Conservation (phyloP, 2,113 vertebrate genomes). For the Menidia beryllina region DNA sequence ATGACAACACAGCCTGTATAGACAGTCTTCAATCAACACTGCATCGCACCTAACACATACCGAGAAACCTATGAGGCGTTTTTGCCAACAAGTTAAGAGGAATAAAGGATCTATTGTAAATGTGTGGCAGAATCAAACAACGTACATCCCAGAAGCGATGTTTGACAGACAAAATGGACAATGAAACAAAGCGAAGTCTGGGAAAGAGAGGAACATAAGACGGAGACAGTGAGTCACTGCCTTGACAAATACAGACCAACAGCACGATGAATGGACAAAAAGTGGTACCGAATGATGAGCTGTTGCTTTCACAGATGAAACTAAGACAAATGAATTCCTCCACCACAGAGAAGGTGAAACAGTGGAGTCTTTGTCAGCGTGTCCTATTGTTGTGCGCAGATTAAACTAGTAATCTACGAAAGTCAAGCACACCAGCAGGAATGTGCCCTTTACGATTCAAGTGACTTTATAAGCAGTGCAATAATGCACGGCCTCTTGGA, state of each 20-base stretch:
- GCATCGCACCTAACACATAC: constrained; percentile 24
- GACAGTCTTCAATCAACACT: constrained; percentile 22
- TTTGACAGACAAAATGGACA: constrained; percentile 53
- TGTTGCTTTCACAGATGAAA: constrained; percentile 28
- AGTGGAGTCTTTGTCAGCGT: constrained; percentile 19
- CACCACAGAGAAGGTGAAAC: constrained; percentile 28
- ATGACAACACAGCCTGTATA: constrained; percentile 18
- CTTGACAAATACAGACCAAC: constrained; percentile 16
- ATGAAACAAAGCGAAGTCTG: constrained; percentile 29
- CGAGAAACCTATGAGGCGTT: constrained; percentile 31
- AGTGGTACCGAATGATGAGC: constrained; percentile 41
- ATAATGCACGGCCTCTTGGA: constrained; percentile 15
- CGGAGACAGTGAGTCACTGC: constrained; percentile 44
- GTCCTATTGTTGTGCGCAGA: neutral
- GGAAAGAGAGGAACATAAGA: constrained; percentile 24
- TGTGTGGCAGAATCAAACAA: constrained; percentile 47
- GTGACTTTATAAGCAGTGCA: constrained; percentile 33
- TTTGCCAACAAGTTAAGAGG: neutral
- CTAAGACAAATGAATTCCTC: constrained; percentile 15
- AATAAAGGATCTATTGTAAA: constrained; percentile 30
- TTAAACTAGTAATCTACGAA: constrained; percentile 7
- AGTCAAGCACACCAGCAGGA: constrained; percentile 20
- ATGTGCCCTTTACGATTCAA: constrained; percentile 23
- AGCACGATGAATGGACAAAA: constrained; percentile 21
- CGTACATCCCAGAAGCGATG: constrained; percentile 37